A percentile compares a stretch with the other conserved stretches of the same genome.
phyloP scores from a whole-genome alignment of 2,797 vertebrate species.

The Paramormyrops hopkinsi region DNA sequence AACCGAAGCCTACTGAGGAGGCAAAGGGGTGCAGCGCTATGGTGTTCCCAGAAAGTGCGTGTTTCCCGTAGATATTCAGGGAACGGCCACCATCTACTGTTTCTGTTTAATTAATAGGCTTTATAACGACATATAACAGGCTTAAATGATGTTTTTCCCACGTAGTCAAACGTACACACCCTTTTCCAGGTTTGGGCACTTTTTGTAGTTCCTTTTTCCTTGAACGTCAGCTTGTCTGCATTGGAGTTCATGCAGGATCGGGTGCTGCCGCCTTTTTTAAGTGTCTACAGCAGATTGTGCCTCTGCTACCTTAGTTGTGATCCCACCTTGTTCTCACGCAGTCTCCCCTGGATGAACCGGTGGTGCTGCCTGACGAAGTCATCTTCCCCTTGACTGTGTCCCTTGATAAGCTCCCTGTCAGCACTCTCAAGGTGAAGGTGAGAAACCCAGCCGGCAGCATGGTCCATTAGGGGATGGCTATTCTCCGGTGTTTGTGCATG shows the following conservation, averaged over 20 bases:
- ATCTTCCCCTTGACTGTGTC: conserved; percentile 87
- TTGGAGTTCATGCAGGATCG: background rate
- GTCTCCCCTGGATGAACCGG: conserved; percentile 81
- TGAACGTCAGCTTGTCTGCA: background rate
- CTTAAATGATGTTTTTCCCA: background rate
- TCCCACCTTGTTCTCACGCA: conserved; percentile 35
- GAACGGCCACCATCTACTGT: background rate
- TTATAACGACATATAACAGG: background rate
- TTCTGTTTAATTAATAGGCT: background rate
- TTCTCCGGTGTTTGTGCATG: background rate
- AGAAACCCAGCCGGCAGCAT: conserved; percentile 25
- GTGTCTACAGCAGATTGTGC: background rate
- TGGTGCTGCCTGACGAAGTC: conserved; percentile 81
- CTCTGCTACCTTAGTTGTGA: background rate
- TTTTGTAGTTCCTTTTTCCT: background rate
- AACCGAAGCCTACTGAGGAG: background rate
- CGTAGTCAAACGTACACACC: background rate
- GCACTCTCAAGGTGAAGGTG: conserved; percentile 86
- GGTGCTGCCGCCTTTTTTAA: background rate
- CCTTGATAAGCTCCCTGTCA: conserved; percentile 80
- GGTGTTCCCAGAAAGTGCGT: background rate
- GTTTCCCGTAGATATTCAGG: background rate
- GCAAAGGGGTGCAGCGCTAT: background rate
- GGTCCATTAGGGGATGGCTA: background rate
- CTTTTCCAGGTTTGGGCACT: background rate